These are phyloP conservation scores for Argya squamiceps DNA, from an alignment of 2,797 vertebrate species.

Conservation along the genomic window DNA sequence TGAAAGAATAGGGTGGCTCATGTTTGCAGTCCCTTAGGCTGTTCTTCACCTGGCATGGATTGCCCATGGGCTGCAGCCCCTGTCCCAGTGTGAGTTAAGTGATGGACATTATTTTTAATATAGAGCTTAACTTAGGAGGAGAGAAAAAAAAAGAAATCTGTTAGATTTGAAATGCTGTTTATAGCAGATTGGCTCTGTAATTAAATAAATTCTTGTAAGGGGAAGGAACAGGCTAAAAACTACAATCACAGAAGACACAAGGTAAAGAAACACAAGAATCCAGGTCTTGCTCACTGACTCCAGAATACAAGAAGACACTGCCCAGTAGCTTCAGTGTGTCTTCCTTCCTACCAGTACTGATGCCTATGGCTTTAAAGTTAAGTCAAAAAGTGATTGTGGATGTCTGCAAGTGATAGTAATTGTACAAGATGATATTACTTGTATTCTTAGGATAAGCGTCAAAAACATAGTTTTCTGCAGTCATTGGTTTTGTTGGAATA, in stretches of 20 bases:
- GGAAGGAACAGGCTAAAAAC: not conserved
- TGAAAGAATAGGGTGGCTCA: not conserved
- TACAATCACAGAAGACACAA: not conserved
- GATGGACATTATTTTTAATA: not conserved
- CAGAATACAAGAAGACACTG: not conserved
- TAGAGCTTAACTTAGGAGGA: not conserved
- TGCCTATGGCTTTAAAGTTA: not conserved
- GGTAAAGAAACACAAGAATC: not conserved
- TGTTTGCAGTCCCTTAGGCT: not conserved
- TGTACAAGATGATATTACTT: conserved; percentile 36
- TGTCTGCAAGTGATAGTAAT: conserved; percentile 23
- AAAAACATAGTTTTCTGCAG: conserved; percentile 9
- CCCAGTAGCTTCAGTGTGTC: not conserved
- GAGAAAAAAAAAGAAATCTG: accelerated
- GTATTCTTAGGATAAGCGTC: not conserved
- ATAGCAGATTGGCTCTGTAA: not conserved
- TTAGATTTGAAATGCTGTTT: not conserved
- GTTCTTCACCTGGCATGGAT: not conserved
- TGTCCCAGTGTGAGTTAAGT: accelerated
- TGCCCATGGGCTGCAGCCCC: accelerated
- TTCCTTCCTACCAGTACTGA: not conserved
- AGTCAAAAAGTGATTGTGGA: conserved; percentile 16
- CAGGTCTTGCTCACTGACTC: not conserved
- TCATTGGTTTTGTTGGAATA: conserved; percentile 63
- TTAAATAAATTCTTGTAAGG: not conserved